Conservation (phyloP, 2,113 vertebrate species). For the Cyprinodon variegatus region DNA sequence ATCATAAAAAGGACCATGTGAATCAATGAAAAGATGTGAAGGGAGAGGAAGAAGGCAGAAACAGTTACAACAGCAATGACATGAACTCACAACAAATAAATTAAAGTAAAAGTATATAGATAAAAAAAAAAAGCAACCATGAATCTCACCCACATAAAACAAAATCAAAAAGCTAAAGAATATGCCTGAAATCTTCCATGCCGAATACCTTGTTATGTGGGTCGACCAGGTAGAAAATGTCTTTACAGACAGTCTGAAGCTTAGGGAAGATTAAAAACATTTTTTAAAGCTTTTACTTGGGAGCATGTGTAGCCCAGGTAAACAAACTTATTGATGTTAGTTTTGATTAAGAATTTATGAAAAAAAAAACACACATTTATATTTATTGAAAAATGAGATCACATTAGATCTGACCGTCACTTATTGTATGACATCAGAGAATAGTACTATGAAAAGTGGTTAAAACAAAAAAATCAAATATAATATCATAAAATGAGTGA, state of each 20-base stretch:
- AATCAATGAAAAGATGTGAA: conserved; percentile 4
- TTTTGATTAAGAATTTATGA: conserved; percentile 5
- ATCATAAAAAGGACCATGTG: conserved; percentile 4
- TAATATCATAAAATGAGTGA: neutral
- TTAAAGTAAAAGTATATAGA: conserved; percentile 22
- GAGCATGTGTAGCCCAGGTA: neutral
- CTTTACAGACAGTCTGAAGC: conserved; percentile 84
- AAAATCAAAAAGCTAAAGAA: conserved; percentile 16
- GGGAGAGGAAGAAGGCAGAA: conserved; percentile 25
- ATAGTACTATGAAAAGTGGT: neutral
- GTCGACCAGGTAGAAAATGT: conserved; percentile 83
- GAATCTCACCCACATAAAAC: conserved; percentile 12
- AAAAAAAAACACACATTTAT: neutral
- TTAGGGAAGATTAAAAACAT: conserved; percentile 64
- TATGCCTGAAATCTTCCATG: conserved; percentile 7
- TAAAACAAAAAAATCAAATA: neutral
- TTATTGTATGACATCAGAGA: neutral
- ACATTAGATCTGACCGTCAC: neutral
- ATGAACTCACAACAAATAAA: conserved; percentile 40
- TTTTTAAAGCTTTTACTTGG: conserved; percentile 42
- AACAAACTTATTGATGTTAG: neutral
- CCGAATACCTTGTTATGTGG: conserved; percentile 81
- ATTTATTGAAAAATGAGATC: neutral
- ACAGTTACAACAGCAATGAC: conserved; percentile 19
- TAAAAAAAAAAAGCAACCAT: conserved; percentile 3